Evolutionary conservation across 1,140 invertebrate genomes (phyloP).

Genomic region (Coptotermes formosanus): DNA sequence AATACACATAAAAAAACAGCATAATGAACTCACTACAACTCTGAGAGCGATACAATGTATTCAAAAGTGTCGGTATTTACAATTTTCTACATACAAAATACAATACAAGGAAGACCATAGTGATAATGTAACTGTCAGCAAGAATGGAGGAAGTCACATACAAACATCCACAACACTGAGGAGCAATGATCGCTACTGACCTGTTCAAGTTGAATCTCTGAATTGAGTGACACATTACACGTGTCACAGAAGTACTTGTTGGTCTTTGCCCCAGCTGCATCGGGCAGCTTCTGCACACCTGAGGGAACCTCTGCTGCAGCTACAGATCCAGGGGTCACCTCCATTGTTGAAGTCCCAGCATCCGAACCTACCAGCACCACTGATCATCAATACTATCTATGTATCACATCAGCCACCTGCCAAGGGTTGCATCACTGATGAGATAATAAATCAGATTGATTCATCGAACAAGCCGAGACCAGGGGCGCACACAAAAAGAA

Average conservation of each 20-base stretch:
- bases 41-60: too few species aligned
- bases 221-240: constrained; percentile 37
- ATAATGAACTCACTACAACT: too few species aligned
- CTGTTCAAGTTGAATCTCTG: constrained; percentile 39
- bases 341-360: neutral
- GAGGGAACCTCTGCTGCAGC: constrained; percentile 30
- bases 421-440: constrained; percentile 31
- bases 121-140: neutral
- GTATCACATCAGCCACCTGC: constrained; percentile 31
- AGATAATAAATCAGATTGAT: constrained; percentile 36
- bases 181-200: constrained; percentile 21
- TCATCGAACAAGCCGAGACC: constrained; percentile 21
- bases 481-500: constrained; percentile 17
- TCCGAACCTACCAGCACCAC: constrained; percentile 26
- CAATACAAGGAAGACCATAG: neutral
- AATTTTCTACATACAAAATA: neutral
- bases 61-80: too few species aligned
- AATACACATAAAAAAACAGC: too few species aligned
- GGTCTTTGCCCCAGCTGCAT: constrained; percentile 24
- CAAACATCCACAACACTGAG: neutral
- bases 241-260: constrained; percentile 36
- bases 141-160: neutral
- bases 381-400: constrained; percentile 37
- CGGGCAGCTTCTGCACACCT: constrained; percentile 33
- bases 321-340: neutral